These are phyloP conservation scores for Hypotaenidia philippensis DNA, from an alignment of 2,797 vertebrate genomes.

Conservation along the genomic window DNA sequence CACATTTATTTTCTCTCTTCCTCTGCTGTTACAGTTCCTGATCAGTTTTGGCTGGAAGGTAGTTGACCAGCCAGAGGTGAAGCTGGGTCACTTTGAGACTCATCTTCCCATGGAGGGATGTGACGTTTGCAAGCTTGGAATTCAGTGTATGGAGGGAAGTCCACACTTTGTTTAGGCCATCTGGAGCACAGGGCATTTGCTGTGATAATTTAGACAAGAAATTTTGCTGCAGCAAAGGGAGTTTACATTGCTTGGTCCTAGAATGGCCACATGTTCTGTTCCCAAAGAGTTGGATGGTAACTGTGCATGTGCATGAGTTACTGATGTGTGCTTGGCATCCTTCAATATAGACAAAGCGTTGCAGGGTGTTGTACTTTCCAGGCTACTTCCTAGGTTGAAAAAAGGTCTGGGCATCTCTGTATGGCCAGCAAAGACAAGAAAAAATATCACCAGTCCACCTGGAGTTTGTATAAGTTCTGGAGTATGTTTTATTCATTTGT, in stretches of 20 bases:
- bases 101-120: background rate
- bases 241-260: background rate
- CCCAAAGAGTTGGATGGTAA: background rate
- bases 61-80: background rate
- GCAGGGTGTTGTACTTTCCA: background rate
- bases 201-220: background rate
- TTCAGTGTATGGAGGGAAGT: background rate
- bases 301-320: fast-evolving
- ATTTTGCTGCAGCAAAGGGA: background rate
- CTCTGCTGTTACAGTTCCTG: background rate
- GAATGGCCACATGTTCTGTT: background rate
- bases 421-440: background rate
- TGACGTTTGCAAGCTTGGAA: background rate
- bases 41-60: background rate
- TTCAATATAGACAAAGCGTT: background rate
- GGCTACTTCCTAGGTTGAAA: background rate
- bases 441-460: background rate
- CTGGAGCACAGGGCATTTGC: background rate
- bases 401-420: background rate
- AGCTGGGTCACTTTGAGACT: background rate
- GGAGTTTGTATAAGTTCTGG: background rate
- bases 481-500: conserved; percentile 3
- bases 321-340: fast-evolving
- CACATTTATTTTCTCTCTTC: background rate
- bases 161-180: background rate